Percentiles rank a stretch among this genome's conserved stretches.
These are phyloP conservation scores for Lysandra bellargus DNA, from an alignment of 2,888 invertebrate species.

Conservation along the genomic window DNA sequence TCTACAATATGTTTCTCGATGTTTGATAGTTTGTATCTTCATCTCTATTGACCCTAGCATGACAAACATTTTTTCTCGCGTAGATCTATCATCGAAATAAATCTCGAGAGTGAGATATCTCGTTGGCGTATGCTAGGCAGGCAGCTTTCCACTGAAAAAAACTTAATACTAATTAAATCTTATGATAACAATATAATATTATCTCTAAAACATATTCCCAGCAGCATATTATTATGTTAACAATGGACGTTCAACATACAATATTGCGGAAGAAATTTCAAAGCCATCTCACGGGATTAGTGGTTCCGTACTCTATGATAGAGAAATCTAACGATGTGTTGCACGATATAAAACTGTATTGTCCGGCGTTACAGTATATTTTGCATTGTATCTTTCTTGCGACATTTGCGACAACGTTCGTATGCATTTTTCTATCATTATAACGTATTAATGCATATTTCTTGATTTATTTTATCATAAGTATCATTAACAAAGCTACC, in stretches of 20 bases:
- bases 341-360: not conserved
- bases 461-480: no score
- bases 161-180: not conserved
- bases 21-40: no score
- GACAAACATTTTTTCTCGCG: no score
- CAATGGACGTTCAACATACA: constrained; percentile 26
- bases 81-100: no score
- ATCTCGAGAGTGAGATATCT: no score
- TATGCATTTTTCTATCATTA: no score
- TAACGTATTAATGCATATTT: no score
- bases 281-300: constrained; percentile 12
- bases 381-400: not conserved
- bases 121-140: no score
- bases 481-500: no score
- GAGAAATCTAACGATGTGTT: not conserved
- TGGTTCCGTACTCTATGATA: constrained; percentile 18
- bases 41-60: no score
- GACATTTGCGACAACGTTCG: not conserved
- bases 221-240: constrained; percentile 5
- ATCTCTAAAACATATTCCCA: constrained; percentile 7
- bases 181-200: not conserved
- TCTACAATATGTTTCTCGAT: no score
- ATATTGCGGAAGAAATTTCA: constrained; percentile 15
- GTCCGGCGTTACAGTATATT: not conserved
- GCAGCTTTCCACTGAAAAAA: not conserved